These are phyloP conservation scores for Holcopasites calliopsidis DNA, from an alignment of 1,140 invertebrate genomes.

Conservation along the genomic window DNA sequence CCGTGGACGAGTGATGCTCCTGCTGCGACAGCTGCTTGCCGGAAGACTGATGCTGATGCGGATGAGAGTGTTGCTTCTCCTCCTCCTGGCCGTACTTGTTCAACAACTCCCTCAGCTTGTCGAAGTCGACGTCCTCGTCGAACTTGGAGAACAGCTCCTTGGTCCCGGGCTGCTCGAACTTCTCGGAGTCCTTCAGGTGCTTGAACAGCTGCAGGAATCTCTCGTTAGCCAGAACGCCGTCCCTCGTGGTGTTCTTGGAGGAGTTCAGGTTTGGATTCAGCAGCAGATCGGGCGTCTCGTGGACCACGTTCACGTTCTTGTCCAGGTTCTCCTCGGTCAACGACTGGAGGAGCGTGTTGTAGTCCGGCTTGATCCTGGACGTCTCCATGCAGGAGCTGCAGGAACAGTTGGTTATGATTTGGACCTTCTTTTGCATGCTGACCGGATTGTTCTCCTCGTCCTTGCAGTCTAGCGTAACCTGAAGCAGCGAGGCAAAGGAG, in stretches of 20 bases:
- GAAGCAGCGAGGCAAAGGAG: too few relatives aligned
- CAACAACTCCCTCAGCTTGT: conserved; percentile 71
- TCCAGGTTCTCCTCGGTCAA: conserved; percentile 70
- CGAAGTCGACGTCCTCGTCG: conserved; percentile 70
- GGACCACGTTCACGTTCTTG: conserved; percentile 69
- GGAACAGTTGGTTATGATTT: conserved; percentile 84
- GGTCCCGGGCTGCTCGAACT: conserved; percentile 66
- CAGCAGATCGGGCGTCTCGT: conserved; percentile 75
- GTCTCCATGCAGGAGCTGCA: conserved; percentile 82
- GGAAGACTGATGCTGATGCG: conserved; percentile 59
- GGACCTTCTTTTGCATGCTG: conserved; percentile 82
- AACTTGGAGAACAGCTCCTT: conserved; percentile 71
- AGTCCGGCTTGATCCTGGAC: conserved; percentile 75
- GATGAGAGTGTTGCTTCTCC: conserved; percentile 61
- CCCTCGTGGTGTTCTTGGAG: conserved; percentile 68
- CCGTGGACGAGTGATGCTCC: conserved; percentile 65
- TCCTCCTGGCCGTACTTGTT: conserved; percentile 67
- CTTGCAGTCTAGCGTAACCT: conserved; percentile 82
- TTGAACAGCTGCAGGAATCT: conserved; percentile 73
- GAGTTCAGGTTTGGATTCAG: conserved; percentile 74
- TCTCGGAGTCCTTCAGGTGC: conserved; percentile 70
- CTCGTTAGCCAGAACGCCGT: conserved; percentile 70
- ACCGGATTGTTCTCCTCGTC: conserved; percentile 80
- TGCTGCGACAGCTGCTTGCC: conserved; percentile 60
- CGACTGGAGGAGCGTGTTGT: conserved; percentile 73